Percentiles rank a stretch among this genome's conserved stretches.
These are phyloP conservation scores for Pinna nobilis DNA, from an alignment of 1,140 invertebrate genomes.

Conservation along the genomic window DNA sequence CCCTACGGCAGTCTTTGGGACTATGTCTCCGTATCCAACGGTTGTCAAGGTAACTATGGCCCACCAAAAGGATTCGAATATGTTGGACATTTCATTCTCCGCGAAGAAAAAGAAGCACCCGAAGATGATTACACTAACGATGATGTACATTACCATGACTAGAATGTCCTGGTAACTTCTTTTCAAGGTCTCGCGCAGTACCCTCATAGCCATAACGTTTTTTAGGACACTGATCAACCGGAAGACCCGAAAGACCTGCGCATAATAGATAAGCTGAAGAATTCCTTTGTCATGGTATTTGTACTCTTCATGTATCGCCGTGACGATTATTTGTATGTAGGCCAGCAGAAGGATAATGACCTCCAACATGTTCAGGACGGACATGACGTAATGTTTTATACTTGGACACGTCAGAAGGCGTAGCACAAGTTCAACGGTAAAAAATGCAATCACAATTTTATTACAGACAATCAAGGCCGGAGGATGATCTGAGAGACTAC, in stretches of 20 bases:
- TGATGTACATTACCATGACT: slow-evolving; percentile 3
- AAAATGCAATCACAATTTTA: slow-evolving; percentile 14
- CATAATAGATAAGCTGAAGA: neutral
- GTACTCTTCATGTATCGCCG: neutral
- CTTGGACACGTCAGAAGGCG: slow-evolving; percentile 20
- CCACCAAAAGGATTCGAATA: slow-evolving; percentile 62
- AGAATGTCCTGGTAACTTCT: neutral
- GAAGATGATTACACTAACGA: slow-evolving; percentile 9
- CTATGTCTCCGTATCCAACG: slow-evolving; percentile 47
- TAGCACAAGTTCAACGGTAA: slow-evolving; percentile 21
- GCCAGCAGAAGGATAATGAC: slow-evolving; percentile 21
- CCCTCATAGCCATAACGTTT: neutral
- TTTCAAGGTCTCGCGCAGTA: neutral
- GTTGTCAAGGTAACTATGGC: slow-evolving; percentile 51
- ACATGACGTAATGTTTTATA: neutral
- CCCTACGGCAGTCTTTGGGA: slow-evolving; percentile 61
- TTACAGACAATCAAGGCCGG: too few species aligned
- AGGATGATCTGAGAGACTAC: too few species aligned
- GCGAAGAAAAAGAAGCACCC: slow-evolving; percentile 12
- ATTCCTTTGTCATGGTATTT: slow-evolving; percentile 1
- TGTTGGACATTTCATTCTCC: slow-evolving; percentile 47
- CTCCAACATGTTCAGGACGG: slow-evolving; percentile 27
- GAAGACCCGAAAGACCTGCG: slow-evolving; percentile 20
- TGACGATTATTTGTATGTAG: slow-evolving; percentile 18
- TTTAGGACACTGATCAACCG: slow-evolving; percentile 10